phyloP scores from a whole-genome alignment of 2,797 vertebrate species.

The Microctenopoma stevenorrisi region DNA sequence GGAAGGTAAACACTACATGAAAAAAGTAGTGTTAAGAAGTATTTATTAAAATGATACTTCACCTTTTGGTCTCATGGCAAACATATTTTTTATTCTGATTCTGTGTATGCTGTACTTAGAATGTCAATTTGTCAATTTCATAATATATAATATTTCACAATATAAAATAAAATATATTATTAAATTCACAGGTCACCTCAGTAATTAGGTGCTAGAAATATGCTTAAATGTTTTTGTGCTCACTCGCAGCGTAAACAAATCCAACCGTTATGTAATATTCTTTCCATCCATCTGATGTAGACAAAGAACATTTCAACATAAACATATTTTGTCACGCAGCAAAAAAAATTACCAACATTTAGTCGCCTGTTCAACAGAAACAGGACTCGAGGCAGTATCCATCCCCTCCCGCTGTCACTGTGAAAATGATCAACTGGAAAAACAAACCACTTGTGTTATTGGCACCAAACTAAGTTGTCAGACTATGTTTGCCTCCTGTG shows the following conservation, averaged over 20 bases:
- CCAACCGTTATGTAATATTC: constrained; percentile 30
- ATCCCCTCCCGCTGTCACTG: constrained; percentile 29
- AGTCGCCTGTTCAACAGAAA: constrained; percentile 12
- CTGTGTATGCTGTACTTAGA: neutral
- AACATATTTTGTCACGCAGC: neutral
- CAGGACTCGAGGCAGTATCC: constrained; percentile 2
- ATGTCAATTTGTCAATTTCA: neutral
- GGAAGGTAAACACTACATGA: neutral
- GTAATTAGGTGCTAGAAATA: neutral
- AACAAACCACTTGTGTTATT: constrained; percentile 58
- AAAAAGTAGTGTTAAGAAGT: neutral
- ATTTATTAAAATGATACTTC: neutral
- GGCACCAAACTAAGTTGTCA: constrained; percentile 58
- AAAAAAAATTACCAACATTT: constrained; percentile 34
- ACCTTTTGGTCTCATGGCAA: neutral
- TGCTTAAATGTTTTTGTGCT: neutral
- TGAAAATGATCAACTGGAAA: constrained; percentile 44
- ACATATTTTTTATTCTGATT: neutral
- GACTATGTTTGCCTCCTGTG: constrained; percentile 30
- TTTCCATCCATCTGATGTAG: constrained; percentile 19
- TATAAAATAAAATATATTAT: neutral
- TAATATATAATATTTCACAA: neutral
- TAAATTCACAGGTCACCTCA: neutral
- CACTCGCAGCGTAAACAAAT: constrained; percentile 7
- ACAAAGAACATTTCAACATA: constrained; percentile 8